Percentiles rank a stretch among this genome's conserved stretches.
These are phyloP conservation scores for Macquaria ambigua DNA, from an alignment of 2,113 vertebrate genomes.

Conservation along the genomic window DNA sequence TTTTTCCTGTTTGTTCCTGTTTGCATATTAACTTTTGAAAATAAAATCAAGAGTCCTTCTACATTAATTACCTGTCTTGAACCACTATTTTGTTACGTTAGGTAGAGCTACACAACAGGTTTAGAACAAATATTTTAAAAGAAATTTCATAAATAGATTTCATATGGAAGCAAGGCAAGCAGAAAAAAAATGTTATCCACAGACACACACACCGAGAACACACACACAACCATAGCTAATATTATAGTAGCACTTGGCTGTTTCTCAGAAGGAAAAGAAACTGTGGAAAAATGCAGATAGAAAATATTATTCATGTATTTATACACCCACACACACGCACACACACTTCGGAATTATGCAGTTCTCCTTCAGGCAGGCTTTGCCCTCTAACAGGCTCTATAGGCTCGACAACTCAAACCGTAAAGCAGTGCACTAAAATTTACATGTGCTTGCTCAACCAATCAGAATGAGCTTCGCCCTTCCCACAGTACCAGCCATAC, in stretches of 20 bases:
- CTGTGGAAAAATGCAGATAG: conserved; percentile 1
- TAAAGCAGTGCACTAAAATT: neutral
- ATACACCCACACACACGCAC: conserved; percentile 26
- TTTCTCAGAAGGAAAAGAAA: neutral
- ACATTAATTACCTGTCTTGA: too few relatives aligned
- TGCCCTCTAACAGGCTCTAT: conserved; percentile 28
- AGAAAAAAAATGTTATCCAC: neutral
- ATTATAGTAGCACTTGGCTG: conserved; percentile 27
- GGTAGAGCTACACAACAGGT: too few relatives aligned
- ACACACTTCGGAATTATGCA: conserved; percentile 26
- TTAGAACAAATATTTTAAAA: too few relatives aligned
- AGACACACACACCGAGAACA: neutral
- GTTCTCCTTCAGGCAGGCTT: conserved; percentile 44
- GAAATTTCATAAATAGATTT: conserved; percentile 38
- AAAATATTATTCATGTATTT: conserved; percentile 42
- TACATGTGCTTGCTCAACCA: neutral
- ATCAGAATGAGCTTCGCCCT: neutral
- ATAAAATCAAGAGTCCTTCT: too few relatives aligned
- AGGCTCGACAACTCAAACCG: conserved; percentile 16
- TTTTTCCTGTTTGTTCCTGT: too few relatives aligned
- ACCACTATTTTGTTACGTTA: too few relatives aligned
- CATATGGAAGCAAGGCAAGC: conserved; percentile 18
- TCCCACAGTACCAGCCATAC: neutral
- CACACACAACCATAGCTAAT: conserved; percentile 2
- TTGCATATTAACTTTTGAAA: too few relatives aligned